Evolutionary conservation across 37 sponge, comb jelly and placozoan species (phyloP).

Genomic region (Oopsacas minuta): DNA sequence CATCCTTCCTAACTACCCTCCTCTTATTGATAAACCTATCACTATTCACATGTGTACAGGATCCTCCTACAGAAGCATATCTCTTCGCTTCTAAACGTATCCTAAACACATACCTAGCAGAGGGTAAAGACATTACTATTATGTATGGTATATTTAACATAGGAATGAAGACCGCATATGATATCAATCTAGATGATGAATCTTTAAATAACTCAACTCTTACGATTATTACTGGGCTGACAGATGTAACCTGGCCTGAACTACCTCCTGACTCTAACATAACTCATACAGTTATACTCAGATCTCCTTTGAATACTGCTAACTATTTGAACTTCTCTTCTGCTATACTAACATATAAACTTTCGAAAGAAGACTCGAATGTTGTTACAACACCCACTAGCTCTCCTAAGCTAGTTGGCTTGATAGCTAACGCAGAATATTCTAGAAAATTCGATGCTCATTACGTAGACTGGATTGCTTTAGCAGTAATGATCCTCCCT

Average conservation of each 20-base stretch:
- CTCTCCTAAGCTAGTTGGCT: conserved; percentile 46
- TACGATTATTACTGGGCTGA: background rate
- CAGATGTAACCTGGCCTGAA: background rate
- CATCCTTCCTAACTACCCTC: background rate
- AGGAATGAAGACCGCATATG: conserved; percentile 46
- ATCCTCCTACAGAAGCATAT: conserved; percentile 23
- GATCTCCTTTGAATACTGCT: conserved; percentile 26
- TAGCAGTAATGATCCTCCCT: conserved; percentile 57
- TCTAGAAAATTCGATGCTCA: conserved; percentile 43
- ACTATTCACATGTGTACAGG: background rate
- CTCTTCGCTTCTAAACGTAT: conserved; percentile 64
- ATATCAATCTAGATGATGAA: background rate
- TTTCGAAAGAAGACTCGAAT: background rate
- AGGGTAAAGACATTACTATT: conserved; percentile 69
- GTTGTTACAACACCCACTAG: conserved; percentile 27
- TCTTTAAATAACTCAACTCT: background rate
- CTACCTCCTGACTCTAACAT: conserved; percentile 34
- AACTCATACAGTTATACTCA: conserved; percentile 54
- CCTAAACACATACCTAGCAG: conserved; percentile 56
- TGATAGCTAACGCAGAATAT: conserved; percentile 41
- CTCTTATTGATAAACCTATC: background rate
- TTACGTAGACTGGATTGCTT: conserved; percentile 68
- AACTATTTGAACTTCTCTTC: conserved; percentile 58
- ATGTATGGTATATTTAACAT: conserved; percentile 62
- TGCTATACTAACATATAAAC: conserved; percentile 45